phyloP scores from a whole-genome alignment of 1,140 invertebrate genomes.

The Neodiprion pinetum region DNA sequence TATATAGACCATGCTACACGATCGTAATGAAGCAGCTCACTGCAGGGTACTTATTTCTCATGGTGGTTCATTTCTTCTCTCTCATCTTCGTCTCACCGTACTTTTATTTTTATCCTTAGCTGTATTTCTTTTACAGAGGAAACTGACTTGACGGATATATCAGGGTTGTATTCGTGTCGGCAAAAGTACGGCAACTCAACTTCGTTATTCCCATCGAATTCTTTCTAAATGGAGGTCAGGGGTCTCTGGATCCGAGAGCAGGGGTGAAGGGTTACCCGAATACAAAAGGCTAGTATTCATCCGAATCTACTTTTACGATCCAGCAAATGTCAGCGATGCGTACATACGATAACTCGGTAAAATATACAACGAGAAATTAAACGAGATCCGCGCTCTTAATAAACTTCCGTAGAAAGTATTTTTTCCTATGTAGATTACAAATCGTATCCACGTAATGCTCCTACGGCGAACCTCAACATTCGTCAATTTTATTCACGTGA shows the following conservation, averaged over 20 bases:
- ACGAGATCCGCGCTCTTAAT: no score
- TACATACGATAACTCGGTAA: background rate
- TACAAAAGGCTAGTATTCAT: background rate
- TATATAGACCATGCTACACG: background rate
- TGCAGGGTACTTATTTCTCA: background rate
- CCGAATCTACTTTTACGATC: background rate
- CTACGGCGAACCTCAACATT: no score
- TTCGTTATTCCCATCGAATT: background rate
- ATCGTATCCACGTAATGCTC: no score
- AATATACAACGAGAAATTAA: no score
- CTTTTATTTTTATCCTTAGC: no score
- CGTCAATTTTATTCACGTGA: no score
- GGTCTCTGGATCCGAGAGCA: background rate
- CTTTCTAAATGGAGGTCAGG: constrained; percentile 1
- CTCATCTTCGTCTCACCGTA: no score
- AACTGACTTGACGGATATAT: background rate
- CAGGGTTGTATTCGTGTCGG: background rate
- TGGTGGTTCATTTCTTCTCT: background rate
- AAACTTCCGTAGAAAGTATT: background rate
- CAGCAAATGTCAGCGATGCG: background rate
- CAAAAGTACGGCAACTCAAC: no score
- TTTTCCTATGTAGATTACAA: no score
- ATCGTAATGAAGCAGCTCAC: background rate
- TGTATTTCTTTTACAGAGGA: background rate
- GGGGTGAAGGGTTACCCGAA: background rate